These are phyloP conservation scores for Gandaritis pyraliata DNA, from an alignment of 2,888 invertebrate genomes.

Conservation along the genomic window DNA sequence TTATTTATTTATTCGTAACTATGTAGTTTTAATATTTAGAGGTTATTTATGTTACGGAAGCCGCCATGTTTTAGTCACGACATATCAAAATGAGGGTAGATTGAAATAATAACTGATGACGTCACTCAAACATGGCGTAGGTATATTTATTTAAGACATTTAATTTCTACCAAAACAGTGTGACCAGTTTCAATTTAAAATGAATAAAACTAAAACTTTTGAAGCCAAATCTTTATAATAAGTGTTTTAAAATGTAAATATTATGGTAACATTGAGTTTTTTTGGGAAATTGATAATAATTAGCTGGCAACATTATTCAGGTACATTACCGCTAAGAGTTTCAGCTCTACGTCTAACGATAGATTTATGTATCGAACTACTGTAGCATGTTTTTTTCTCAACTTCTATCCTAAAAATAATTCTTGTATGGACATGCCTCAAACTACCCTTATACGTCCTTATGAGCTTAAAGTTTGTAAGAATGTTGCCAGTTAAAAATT, in stretches of 20 bases:
- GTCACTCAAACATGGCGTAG: constrained; percentile 22
- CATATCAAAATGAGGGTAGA: neutral
- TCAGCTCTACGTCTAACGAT: too few relatives aligned
- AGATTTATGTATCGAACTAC: too few relatives aligned
- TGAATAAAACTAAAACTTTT: constrained; percentile 36
- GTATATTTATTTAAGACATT: constrained; percentile 41
- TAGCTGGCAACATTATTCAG: neutral
- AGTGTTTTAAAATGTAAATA: constrained; percentile 42
- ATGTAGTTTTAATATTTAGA: constrained; percentile 14
- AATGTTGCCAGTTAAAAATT: neutral
- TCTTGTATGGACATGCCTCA: too few relatives aligned
- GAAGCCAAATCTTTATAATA: constrained; percentile 59
- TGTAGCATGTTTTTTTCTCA: too few relatives aligned
- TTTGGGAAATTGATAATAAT: constrained; percentile 26
- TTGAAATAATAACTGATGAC: neutral
- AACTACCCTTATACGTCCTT: too few relatives aligned
- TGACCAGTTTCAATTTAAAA: constrained; percentile 62
- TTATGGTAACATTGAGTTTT: constrained; percentile 24
- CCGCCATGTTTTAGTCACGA: constrained; percentile 14
- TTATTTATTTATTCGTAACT: constrained; percentile 31
- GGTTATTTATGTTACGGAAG: constrained; percentile 15
- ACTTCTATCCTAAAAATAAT: too few relatives aligned
- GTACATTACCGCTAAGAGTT: too few relatives aligned
- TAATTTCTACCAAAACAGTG: constrained; percentile 68
- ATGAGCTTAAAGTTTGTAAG: too few relatives aligned